These are phyloP conservation scores for Drosophila ficusphila DNA, from an alignment of 1,140 invertebrate species.

Conservation along the genomic window DNA sequence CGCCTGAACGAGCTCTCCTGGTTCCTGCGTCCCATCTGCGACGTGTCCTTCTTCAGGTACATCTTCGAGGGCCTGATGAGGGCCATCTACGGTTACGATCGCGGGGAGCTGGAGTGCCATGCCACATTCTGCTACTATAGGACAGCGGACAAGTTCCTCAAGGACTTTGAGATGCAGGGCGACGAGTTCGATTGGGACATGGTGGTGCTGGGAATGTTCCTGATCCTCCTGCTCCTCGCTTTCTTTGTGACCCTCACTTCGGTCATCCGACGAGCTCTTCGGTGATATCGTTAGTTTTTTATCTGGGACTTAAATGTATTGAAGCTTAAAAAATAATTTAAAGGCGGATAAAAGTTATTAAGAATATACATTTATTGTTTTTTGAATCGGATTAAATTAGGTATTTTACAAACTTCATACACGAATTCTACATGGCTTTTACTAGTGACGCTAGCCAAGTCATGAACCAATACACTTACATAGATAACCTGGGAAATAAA, in stretches of 20 bases:
- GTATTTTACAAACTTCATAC: too few relatives aligned
- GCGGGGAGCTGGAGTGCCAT: slow-evolving; percentile 86
- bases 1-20: slow-evolving; percentile 90
- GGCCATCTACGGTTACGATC: slow-evolving; percentile 89
- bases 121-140: slow-evolving; percentile 84
- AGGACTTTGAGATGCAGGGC: slow-evolving; percentile 84
- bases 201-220: slow-evolving; percentile 37
- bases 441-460: too few relatives aligned
- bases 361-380: too few relatives aligned
- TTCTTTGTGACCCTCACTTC: slow-evolving; percentile 64
- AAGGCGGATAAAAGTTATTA: not conserved
- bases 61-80: slow-evolving; percentile 91
- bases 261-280: slow-evolving; percentile 56
- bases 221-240: slow-evolving; percentile 45
- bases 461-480: too few relatives aligned
- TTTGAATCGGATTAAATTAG: too few relatives aligned
- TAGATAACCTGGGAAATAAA: too few relatives aligned
- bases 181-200: slow-evolving; percentile 77
- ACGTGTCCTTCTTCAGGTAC: slow-evolving; percentile 92
- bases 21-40: slow-evolving; percentile 89
- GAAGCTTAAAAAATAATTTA: not conserved
- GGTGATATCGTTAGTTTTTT: not conserved
- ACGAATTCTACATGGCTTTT: not conserved
- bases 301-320: not conserved
- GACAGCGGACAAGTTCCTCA: slow-evolving; percentile 84